phyloP scores from a whole-genome alignment of 2,797 vertebrate species.

The Scarus forsteni region DNA sequence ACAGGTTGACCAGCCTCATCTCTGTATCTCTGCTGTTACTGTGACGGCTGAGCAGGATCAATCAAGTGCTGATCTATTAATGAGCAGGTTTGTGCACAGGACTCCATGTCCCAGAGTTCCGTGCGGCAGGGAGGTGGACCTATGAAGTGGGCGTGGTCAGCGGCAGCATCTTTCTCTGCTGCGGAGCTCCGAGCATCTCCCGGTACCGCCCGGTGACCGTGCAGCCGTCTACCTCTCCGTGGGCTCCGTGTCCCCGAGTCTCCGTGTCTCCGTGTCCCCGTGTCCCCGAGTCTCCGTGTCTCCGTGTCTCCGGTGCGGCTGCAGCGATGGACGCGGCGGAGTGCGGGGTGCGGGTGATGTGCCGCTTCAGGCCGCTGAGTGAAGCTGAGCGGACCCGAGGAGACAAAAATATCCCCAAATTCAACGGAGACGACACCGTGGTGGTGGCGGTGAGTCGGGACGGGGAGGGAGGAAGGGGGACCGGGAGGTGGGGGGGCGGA shows the following conservation, averaged over 20 bases:
- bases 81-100: background rate
- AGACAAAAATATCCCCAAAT: constrained; percentile 92
- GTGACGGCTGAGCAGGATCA: too few relatives aligned
- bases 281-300: too few relatives aligned
- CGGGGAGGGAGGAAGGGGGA: too few relatives aligned
- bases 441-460: constrained; percentile 88
- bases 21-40: too few relatives aligned
- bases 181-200: too few relatives aligned
- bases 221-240: too few relatives aligned
- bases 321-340: constrained; percentile 86
- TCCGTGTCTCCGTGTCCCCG: background rate
- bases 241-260: too few relatives aligned
- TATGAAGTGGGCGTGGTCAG: constrained; percentile 41
- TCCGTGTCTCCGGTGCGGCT: background rate
- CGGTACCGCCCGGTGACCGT: too few relatives aligned
- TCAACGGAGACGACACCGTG: constrained; percentile 94
- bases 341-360: constrained; percentile 96
- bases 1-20: too few relatives aligned
- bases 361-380: constrained; percentile 94
- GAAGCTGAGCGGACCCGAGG: constrained; percentile 91
- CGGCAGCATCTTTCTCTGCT: constrained; percentile 1
- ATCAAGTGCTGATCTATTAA: too few relatives aligned
- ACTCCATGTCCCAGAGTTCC: constrained; percentile 61
- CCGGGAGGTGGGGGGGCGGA: too few relatives aligned
- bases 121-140: constrained; percentile 26